phyloP scores from a whole-genome alignment of 1,140 invertebrate species.

The Metaphire vulgaris region DNA sequence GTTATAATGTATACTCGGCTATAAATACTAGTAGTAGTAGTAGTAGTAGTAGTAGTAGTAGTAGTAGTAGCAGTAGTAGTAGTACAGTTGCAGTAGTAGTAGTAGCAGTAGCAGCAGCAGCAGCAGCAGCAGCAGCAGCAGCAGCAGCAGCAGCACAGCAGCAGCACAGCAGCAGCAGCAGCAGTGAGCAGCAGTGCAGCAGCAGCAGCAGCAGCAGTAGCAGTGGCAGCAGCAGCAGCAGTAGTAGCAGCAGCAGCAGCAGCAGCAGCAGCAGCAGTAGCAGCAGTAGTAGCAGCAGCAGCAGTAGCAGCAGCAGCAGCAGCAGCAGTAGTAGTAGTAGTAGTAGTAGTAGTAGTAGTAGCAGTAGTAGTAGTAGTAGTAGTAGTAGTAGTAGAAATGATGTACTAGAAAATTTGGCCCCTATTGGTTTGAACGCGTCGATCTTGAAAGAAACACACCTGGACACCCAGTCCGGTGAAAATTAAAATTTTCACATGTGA shows the following conservation, averaged over 20 bases:
- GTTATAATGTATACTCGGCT: neutral
- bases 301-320: constrained; percentile 16
- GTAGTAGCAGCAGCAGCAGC: constrained; percentile 7
- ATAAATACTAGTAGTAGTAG: neutral
- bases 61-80: neutral
- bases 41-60: neutral
- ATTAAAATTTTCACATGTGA: too few species aligned
- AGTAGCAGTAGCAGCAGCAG: too few species aligned
- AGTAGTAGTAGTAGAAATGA: constrained; percentile 7
- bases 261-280: constrained; percentile 17
- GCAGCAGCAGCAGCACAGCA: too few species aligned
- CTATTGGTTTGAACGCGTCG: too few species aligned
- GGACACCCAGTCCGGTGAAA: too few species aligned
- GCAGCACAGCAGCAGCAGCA: too few species aligned
- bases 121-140: constrained; percentile 5
- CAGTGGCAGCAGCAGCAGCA: constrained; percentile 19
- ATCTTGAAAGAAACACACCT: too few species aligned
- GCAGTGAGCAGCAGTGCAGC: constrained; percentile 2
- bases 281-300: constrained; percentile 10
- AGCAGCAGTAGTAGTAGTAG: constrained; percentile 17
- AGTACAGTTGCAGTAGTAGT: too few species aligned
- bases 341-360: constrained; percentile 23
- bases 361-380: constrained; percentile 9
- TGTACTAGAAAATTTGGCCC: too few species aligned
- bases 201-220: constrained; percentile 24